A percentile compares a stretch with the other conserved stretches of the same genome.
phyloP scores from a whole-genome alignment of 2,113 vertebrate genomes.

The Ifrita kowaldi region DNA sequence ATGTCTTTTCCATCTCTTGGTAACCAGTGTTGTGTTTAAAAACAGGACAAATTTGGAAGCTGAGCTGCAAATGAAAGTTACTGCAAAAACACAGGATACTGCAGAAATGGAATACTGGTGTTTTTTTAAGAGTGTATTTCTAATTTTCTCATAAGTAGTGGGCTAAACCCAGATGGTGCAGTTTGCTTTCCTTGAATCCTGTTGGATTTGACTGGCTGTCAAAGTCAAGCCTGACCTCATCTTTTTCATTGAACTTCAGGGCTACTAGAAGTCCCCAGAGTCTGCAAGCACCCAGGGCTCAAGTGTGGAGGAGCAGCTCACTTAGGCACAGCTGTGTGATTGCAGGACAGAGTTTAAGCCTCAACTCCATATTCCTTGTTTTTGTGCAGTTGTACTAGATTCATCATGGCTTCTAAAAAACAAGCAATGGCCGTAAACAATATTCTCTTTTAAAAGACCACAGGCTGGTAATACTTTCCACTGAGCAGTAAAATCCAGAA shows the following conservation, averaged over 20 bases:
- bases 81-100: not conserved
- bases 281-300: not conserved
- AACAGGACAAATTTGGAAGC: not conserved
- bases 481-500: slow-evolving; percentile 74
- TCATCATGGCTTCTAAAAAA: slow-evolving; percentile 25
- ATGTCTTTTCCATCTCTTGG: not conserved
- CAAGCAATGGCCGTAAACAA: slow-evolving; percentile 34
- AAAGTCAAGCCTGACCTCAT: not conserved
- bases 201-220: not conserved
- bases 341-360: not conserved
- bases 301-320: not conserved
- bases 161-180: not conserved
- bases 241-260: not conserved
- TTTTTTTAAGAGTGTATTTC: not conserved
- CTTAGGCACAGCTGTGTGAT: not conserved
- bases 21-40: not conserved
- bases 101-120: not conserved
- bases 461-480: slow-evolving; percentile 71
- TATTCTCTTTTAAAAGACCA: slow-evolving; percentile 54
- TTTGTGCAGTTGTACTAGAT: not conserved
- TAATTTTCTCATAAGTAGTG: not conserved
- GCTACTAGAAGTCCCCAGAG: rapidly evolving
- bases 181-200: not conserved
- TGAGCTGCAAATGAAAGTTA: not conserved
- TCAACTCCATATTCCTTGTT: not conserved